Conservation (phyloP, 2,888 invertebrate species). For the Andrena camellia region DNA sequence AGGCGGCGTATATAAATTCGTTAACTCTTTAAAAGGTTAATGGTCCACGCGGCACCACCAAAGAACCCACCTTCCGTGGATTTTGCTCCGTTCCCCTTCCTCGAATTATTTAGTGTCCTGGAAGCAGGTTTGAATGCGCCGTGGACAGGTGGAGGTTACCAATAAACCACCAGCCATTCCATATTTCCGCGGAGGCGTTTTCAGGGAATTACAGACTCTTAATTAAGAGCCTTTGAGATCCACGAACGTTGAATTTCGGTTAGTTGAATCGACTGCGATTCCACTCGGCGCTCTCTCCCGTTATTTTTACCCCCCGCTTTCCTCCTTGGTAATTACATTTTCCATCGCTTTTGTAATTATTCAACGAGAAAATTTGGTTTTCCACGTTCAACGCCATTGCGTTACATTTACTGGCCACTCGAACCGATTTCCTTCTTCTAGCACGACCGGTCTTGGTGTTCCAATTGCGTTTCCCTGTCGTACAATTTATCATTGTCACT, state of each 20-base stretch:
- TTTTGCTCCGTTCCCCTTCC: conserved; percentile 35
- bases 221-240: conserved; percentile 38
- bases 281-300: background rate
- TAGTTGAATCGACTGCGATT: background rate
- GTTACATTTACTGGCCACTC: background rate
- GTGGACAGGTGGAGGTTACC: conserved; percentile 36
- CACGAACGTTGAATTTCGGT: conserved; percentile 7
- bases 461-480: background rate
- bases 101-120: conserved; percentile 45
- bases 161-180: conserved; percentile 39
- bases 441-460: background rate
- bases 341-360: background rate
- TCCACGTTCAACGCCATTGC: background rate
- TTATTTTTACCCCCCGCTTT: background rate
- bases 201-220: conserved; percentile 5
- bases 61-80: conserved; percentile 34
- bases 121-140: conserved; percentile 28
- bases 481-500: background rate
- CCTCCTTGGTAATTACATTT: background rate
- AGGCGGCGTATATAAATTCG: conserved; percentile 77
- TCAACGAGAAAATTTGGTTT: background rate
- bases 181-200: conserved; percentile 29
- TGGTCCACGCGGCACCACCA: conserved; percentile 60
- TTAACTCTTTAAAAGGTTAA: conserved; percentile 77
- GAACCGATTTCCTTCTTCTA: background rate